phyloP scores from a whole-genome alignment of 2,113 vertebrate species.

The Cyanoliseus patagonus region DNA sequence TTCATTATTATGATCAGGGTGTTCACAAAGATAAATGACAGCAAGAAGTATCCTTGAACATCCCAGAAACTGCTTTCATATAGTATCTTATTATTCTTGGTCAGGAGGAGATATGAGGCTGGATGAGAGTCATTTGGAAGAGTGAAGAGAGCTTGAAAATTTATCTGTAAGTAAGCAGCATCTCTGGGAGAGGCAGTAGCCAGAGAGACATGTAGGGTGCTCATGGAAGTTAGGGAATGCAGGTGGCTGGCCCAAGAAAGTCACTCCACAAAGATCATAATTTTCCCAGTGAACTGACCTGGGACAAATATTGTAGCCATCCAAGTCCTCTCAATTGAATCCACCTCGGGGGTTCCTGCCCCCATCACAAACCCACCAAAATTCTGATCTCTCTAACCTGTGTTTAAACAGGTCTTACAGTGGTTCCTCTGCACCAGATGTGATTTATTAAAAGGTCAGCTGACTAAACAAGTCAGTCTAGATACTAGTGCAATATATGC shows the following conservation, averaged over 20 bases:
- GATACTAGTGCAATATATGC: neutral
- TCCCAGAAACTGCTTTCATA: neutral
- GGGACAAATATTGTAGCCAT: neutral
- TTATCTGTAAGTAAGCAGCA: neutral
- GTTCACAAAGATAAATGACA: neutral
- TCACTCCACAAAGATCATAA: neutral
- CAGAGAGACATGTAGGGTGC: neutral
- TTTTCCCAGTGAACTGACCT: neutral
- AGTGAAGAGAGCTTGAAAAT: neutral
- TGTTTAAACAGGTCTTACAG: neutral
- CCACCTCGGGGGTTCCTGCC: neutral
- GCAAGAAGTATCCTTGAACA: neutral
- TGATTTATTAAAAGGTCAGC: neutral
- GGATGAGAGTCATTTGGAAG: neutral
- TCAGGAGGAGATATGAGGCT: neutral
- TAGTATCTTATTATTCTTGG: neutral
- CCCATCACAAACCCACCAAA: neutral
- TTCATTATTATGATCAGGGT: neutral
- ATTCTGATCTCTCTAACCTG: neutral
- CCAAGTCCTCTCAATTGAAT: neutral
- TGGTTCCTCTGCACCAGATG: neutral
- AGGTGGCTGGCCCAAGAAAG: neutral
- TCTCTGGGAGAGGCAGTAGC: neutral
- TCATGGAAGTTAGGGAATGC: neutral
- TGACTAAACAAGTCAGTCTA: neutral